phyloP scores from a whole-genome alignment of 1,140 invertebrate genomes.

The Anastrepha ludens region DNA sequence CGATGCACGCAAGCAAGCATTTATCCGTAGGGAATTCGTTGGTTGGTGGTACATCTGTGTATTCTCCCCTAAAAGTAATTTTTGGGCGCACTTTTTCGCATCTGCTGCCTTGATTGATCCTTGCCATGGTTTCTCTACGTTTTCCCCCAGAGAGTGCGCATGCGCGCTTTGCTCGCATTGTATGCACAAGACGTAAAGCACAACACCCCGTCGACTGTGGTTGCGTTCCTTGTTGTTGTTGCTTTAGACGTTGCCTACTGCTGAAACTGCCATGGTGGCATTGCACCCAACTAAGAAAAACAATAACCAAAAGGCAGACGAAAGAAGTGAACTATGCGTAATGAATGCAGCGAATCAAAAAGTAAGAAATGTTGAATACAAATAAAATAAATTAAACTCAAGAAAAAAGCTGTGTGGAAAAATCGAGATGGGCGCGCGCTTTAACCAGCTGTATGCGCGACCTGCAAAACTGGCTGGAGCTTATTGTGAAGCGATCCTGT shows the following conservation, averaged over 20 bases:
- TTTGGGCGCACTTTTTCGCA: slow-evolving; percentile 51
- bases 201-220: slow-evolving; percentile 18
- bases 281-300: slow-evolving; percentile 44
- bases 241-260: neutral
- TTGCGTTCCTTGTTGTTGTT: slow-evolving; percentile 1
- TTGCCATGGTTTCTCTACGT: neutral
- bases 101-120: slow-evolving; percentile 38
- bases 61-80: slow-evolving; percentile 46
- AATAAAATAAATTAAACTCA: slow-evolving; percentile 31
- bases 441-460: slow-evolving; percentile 34
- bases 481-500: slow-evolving; percentile 19
- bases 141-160: neutral
- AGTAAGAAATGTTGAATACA: slow-evolving; percentile 36
- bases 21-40: neutral
- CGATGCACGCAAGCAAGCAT: neutral
- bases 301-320: slow-evolving; percentile 33
- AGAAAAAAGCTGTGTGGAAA: neutral
- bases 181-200: slow-evolving; percentile 45
- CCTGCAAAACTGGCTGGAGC: slow-evolving; percentile 43
- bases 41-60: neutral
- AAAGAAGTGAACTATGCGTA: slow-evolving; percentile 7
- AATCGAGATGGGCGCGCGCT: slow-evolving; percentile 32
- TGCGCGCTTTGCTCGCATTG: slow-evolving; percentile 18
- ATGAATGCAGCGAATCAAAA: slow-evolving; percentile 40
- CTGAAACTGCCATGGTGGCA: neutral